phyloP scores from a whole-genome alignment of 2,113 vertebrate genomes.

The Marmota monax region DNA sequence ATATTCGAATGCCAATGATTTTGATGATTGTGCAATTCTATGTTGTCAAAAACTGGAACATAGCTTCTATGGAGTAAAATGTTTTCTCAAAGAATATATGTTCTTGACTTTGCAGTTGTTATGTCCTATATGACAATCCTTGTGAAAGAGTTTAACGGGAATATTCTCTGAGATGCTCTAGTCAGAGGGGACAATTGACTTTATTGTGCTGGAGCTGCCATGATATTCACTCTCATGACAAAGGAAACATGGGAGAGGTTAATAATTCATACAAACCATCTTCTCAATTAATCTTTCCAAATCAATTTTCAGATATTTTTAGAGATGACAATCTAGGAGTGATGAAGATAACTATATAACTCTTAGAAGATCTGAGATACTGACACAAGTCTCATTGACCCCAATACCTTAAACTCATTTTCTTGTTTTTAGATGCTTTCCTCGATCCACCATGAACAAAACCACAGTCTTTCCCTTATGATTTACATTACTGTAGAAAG shows the following conservation, averaged over 20 bases:
- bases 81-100: background rate
- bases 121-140: background rate
- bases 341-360: background rate
- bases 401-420: background rate
- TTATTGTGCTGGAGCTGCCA: background rate
- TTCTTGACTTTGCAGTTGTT: background rate
- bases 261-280: background rate
- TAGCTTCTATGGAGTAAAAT: background rate
- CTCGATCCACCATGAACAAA: background rate
- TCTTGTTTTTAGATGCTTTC: background rate
- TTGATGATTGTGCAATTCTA: background rate
- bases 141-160: background rate
- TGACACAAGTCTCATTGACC: background rate
- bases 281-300: background rate
- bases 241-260: background rate
- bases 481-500: background rate
- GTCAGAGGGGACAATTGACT: background rate
- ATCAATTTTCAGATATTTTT: background rate
- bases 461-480: background rate
- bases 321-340: background rate
- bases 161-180: background rate
- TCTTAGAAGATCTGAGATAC: background rate
- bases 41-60: background rate
- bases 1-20: background rate
- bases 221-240: background rate